Evolutionary conservation across 2,113 vertebrate species (phyloP), one percentile per base, ranked within the genome.

Genomic region (Alosa alosa): DNA sequence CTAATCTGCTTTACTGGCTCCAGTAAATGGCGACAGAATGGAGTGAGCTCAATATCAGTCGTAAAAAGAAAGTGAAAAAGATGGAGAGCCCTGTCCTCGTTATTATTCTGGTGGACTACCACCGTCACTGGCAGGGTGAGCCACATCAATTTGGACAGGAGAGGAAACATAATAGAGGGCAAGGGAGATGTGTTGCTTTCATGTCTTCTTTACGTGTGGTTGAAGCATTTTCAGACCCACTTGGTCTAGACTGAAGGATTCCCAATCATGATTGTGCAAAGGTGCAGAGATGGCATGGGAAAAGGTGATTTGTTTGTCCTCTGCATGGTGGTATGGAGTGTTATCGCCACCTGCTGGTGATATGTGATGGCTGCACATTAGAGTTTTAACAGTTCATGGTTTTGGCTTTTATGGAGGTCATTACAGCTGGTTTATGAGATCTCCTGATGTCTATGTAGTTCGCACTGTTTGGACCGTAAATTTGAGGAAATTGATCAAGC

Each of bases 31-130:
- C 55, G 4, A 8, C 55, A 36, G 81, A 17, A 50, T 82, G 81
- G 81, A 82, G 50, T 57, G 49, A 7, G 50, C 20, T 82, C 50
- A 57, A 82, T 83, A 47, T 31, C 60, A 46, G 60, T 86, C 64
- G 52, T 86, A 86, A 86, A 44, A 86, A 68, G 81, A 25, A 46
- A 68, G 57, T 46, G 49, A 39, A 31, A 55, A 64, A 86, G 47
- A 82, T n/a, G 45, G 81, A 52, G 20, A 1, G 45, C 31, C 49
- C 46, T 82, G 81, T 72, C 55, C 46, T 75, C 39, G 68, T 82
- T 82, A 68, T 72, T 39, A 83, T 82, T 86, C 57, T 50, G 46
- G 57, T 78, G 72, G 72, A 15, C 64, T 68, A 68, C 64, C 22
- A 11, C 64, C 64, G 11, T n/a, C 11, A 15, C 50, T 52, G 55